Conservation (phyloP, 2,888 invertebrate species). For the Drosophila affinis region DNA sequence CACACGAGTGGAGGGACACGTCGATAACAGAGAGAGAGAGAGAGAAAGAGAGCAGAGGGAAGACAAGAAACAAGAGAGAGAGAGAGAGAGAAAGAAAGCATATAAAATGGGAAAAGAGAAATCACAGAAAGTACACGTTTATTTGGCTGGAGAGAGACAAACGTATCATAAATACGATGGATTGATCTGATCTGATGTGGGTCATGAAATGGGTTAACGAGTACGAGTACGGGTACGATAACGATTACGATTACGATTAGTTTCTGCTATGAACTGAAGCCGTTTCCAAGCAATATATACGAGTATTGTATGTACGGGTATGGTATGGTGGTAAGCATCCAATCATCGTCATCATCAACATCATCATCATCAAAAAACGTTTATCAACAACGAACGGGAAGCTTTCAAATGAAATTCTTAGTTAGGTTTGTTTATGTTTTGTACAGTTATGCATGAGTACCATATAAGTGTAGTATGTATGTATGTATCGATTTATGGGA, state of each 20-base stretch:
- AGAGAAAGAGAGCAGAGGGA: slow-evolving; percentile 40
- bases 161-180: slow-evolving; percentile 40
- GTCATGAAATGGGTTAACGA: slow-evolving; percentile 24
- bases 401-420: slow-evolving; percentile 28
- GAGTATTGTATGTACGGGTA: slow-evolving; percentile 16
- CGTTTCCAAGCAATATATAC: slow-evolving; percentile 41
- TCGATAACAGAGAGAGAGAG: not conserved
- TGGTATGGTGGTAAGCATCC: slow-evolving; percentile 11
- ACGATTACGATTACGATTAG: not conserved
- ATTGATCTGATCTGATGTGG: slow-evolving; percentile 18
- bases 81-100: slow-evolving; percentile 56
- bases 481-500: slow-evolving; percentile 4
- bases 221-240: not conserved
- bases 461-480: not conserved
- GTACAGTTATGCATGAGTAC: slow-evolving; percentile 14
- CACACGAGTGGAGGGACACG: not conserved
- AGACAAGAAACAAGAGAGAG: slow-evolving; percentile 43
- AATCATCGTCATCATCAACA: slow-evolving; percentile 23
- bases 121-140: slow-evolving; percentile 72
- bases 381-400: slow-evolving; percentile 40
- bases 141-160: slow-evolving; percentile 50
- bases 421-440: slow-evolving; percentile 10
- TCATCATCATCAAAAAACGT: slow-evolving; percentile 10
- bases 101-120: slow-evolving; percentile 79
- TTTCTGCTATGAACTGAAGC: slow-evolving; percentile 43